Percentiles rank a stretch among this genome's conserved stretches.
Evolutionary conservation across 2,888 invertebrate genomes (phyloP).

Genomic region (Lasius fuliginosus): DNA sequence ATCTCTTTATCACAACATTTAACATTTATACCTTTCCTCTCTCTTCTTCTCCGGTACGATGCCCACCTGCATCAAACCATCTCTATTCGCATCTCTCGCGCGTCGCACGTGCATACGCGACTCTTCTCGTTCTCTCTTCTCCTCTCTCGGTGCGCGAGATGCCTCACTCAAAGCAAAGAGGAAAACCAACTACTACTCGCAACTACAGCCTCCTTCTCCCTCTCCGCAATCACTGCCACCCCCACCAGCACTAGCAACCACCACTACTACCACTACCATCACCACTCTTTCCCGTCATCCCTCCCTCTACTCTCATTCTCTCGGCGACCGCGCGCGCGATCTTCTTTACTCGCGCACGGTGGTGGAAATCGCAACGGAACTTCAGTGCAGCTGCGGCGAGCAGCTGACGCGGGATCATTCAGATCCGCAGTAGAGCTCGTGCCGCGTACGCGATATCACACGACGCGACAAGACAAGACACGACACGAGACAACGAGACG

Average conservation of each 20-base stretch:
- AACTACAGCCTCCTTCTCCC: constrained; percentile 52
- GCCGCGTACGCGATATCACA: constrained; percentile 45
- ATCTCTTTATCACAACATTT: background rate
- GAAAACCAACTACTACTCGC: constrained; percentile 42
- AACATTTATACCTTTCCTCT: constrained; percentile 16
- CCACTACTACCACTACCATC: constrained; percentile 57
- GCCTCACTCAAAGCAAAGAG: constrained; percentile 34
- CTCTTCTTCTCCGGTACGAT: constrained; percentile 6
- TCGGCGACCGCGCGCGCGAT: constrained; percentile 56
- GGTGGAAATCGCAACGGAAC: constrained; percentile 78
- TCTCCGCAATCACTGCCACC: constrained; percentile 62
- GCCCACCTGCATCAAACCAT: constrained; percentile 35
- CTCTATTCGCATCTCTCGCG: constrained; percentile 2
- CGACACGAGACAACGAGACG: background rate
- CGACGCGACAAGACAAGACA: constrained; percentile 1
- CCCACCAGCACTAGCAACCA: constrained; percentile 51
- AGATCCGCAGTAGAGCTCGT: constrained; percentile 49
- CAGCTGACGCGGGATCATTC: constrained; percentile 83
- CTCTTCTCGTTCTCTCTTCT: constrained; percentile 26
- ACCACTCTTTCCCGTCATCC: constrained; percentile 48
- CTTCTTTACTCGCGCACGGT: constrained; percentile 60
- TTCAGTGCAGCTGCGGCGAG: constrained; percentile 84
- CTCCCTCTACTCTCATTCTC: constrained; percentile 58
- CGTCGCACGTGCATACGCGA: constrained; percentile 42
- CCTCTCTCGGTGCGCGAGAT: constrained; percentile 12